phyloP scores from a whole-genome alignment of 2,113 vertebrate species.

The Vicugna pacos region DNA sequence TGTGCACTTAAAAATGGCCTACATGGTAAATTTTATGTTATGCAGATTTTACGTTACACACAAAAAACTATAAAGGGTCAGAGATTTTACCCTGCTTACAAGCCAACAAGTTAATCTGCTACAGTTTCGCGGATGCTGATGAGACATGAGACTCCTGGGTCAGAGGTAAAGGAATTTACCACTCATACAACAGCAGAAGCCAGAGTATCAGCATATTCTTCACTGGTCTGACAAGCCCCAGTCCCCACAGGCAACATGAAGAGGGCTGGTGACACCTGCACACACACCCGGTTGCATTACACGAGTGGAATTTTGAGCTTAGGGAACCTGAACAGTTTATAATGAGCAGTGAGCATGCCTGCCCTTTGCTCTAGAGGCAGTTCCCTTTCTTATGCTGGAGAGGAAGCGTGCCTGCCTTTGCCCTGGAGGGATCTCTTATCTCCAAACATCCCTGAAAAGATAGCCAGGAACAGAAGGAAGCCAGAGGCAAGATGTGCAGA shows the following conservation, averaged over 20 bases:
- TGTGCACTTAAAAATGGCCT: not conserved
- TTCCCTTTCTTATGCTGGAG: not conserved
- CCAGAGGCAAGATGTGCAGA: not conserved
- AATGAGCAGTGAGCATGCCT: not conserved
- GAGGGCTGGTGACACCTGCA: not conserved
- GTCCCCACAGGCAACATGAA: not conserved
- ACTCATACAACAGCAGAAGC: not conserved
- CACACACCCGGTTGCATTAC: not conserved
- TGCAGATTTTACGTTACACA: not conserved
- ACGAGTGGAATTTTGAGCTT: not conserved
- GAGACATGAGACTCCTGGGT: not conserved
- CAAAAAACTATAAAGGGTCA: not conserved
- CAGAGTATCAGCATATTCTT: not conserved
- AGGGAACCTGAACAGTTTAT: not conserved
- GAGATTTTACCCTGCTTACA: not conserved
- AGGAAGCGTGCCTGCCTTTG: not conserved
- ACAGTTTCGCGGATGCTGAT: not conserved
- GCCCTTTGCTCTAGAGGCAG: not conserved
- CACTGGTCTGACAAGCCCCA: not conserved
- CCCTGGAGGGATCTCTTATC: not conserved
- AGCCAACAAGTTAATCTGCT: not conserved
- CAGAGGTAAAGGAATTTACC: not conserved
- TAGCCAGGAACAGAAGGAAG: not conserved
- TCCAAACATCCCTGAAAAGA: not conserved
- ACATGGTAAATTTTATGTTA: not conserved